Evolutionary conservation across 2,888 invertebrate species (phyloP).

Genomic region (Drosophila robusta): DNA sequence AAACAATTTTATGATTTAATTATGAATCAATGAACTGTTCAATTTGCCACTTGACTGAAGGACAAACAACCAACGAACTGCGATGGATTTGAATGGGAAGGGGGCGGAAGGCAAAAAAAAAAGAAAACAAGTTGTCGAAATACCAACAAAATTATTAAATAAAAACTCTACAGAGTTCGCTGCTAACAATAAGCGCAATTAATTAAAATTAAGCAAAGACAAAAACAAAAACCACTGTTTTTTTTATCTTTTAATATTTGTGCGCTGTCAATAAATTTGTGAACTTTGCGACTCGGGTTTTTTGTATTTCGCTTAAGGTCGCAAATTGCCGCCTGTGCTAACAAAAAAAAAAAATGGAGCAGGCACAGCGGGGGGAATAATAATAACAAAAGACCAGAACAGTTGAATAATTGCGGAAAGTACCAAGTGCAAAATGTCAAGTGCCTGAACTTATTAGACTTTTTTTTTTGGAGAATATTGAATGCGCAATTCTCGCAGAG

Average conservation of each 20-base stretch:
- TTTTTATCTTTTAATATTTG: conserved; percentile 56
- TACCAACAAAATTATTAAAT: conserved; percentile 26
- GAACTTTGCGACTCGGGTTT: conserved; percentile 69
- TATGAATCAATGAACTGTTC: conserved; percentile 73
- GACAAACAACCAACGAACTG: conserved; percentile 59
- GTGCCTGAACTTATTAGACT: not conserved
- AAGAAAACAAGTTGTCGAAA: conserved; percentile 59
- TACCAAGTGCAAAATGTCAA: conserved; percentile 8
- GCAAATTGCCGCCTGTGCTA: conserved; percentile 43
- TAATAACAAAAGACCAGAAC: conserved; percentile 22
- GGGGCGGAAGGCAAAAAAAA: conserved; percentile 7
- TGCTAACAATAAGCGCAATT: conserved; percentile 65
- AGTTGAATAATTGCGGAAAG: conserved; percentile 30
- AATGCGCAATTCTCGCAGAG: conserved; percentile 35
- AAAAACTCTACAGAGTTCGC: conserved; percentile 37
- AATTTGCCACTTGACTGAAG: conserved; percentile 59
- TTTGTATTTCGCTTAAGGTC: conserved; percentile 61
- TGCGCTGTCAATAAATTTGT: conserved; percentile 71
- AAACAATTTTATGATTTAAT: conserved; percentile 57
- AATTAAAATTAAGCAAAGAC: conserved; percentile 68
- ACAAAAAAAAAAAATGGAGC: conserved; percentile 16
- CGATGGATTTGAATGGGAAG: conserved; percentile 3
- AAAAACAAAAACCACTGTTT: conserved; percentile 23
- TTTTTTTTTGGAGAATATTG: not conserved
- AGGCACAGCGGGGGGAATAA: not conserved